Conservation (phyloP, 2,888 invertebrate species). For the Notodonta dromedarius region DNA sequence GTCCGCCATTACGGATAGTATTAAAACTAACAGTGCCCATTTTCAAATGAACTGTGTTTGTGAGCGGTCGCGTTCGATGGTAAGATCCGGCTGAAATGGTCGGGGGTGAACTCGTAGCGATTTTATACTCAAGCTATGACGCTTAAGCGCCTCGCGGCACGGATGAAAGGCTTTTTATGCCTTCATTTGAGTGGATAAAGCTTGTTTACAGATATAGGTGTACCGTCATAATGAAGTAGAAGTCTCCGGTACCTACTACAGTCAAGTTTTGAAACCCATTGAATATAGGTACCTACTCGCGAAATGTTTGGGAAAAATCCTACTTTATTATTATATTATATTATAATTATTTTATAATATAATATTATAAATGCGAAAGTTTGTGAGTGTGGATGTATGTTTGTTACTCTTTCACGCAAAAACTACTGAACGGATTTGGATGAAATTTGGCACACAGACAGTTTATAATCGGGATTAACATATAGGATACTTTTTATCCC, state of each 20-base stretch:
- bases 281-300: too few species aligned
- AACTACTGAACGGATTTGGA: too few species aligned
- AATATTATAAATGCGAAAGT: too few species aligned
- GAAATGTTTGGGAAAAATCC: too few species aligned
- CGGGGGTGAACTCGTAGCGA: slow-evolving; percentile 42
- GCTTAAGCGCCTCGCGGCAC: slow-evolving; percentile 39
- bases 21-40: slow-evolving; percentile 6
- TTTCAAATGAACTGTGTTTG: slow-evolving; percentile 5
- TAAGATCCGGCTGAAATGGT: neutral
- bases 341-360: too few species aligned
- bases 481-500: too few species aligned
- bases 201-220: slow-evolving; percentile 7
- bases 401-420: too few species aligned
- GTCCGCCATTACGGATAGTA: slow-evolving; percentile 8
- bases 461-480: too few species aligned
- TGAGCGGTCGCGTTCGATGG: neutral
- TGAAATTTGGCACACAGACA: too few species aligned
- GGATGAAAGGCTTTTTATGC: slow-evolving; percentile 53
- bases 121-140: slow-evolving; percentile 53
- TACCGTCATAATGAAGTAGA: neutral
- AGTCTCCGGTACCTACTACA: neutral
- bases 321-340: too few species aligned
- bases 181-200: slow-evolving; percentile 33
- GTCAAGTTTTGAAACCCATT: too few species aligned
- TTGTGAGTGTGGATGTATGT: too few species aligned